These are phyloP conservation scores for Bombycilla garrulus DNA, from an alignment of 2,113 vertebrate genomes.

Conservation along the genomic window DNA sequence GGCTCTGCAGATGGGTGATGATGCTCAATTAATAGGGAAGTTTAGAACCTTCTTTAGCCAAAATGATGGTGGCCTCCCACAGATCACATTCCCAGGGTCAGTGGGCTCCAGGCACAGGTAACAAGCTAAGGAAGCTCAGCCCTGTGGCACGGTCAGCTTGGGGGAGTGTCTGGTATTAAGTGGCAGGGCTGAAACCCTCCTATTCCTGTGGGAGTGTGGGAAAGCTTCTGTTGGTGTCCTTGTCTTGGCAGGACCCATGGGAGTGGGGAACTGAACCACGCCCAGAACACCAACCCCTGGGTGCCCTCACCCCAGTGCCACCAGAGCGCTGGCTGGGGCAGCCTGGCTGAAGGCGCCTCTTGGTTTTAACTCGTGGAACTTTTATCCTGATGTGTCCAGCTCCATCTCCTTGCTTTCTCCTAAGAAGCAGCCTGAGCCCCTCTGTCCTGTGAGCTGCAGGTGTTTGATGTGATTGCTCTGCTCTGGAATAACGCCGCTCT, in stretches of 20 bases:
- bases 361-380: rapidly evolving
- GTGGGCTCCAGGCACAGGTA: background rate
- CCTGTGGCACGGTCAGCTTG: background rate
- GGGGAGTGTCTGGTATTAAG: background rate
- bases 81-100: background rate
- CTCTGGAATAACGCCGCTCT: background rate
- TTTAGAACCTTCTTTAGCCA: background rate
- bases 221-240: background rate
- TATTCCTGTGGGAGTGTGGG: background rate
- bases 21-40: background rate
- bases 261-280: background rate
- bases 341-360: background rate
- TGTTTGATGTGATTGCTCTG: background rate
- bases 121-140: background rate
- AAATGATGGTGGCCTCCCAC: background rate
- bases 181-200: background rate
- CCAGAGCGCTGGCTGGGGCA: rapidly evolving
- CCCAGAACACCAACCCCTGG: background rate
- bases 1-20: background rate
- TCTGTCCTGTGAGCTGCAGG: rapidly evolving
- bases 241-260: background rate
- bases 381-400: rapidly evolving
- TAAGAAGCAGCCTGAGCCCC: rapidly evolving
- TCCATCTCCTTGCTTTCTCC: background rate
- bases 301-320: background rate